Percentiles rank a stretch among this genome's conserved stretches.
phyloP scores from a whole-genome alignment of 2,113 vertebrate genomes.

The Zeus faber region DNA sequence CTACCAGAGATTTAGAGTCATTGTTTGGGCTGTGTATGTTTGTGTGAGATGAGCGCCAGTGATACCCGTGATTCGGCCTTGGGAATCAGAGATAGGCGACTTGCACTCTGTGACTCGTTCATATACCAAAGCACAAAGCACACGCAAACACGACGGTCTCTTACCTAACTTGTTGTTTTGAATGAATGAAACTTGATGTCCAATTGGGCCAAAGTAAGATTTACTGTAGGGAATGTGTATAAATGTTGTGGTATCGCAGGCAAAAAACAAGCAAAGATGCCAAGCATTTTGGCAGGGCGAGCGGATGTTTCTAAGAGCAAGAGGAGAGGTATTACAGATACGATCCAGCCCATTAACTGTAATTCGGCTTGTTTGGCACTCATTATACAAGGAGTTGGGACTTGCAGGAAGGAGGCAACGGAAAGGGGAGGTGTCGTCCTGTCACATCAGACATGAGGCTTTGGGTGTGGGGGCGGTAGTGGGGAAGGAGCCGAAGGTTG shows the following conservation, averaged over 20 bases:
- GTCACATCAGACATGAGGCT: constrained; percentile 56
- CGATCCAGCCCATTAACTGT: constrained; percentile 56
- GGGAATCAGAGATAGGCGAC: constrained; percentile 48
- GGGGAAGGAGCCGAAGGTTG: constrained; percentile 17
- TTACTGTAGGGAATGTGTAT: constrained; percentile 4
- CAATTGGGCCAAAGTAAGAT: constrained; percentile 3
- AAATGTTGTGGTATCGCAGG: too few relatives aligned
- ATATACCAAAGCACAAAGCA: constrained; percentile 13
- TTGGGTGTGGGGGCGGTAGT: neutral
- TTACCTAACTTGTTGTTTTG: constrained; percentile 10
- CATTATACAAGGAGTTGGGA: constrained; percentile 29
- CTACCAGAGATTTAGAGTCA: constrained; percentile 57
- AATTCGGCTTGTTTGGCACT: constrained; percentile 57
- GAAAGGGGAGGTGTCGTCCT: constrained; percentile 67
- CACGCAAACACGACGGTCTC: neutral
- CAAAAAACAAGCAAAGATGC: too few relatives aligned
- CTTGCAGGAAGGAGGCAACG: constrained; percentile 26
- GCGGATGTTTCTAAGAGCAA: constrained; percentile 48
- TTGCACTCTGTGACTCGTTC: constrained; percentile 28
- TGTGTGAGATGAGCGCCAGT: constrained; percentile 55
- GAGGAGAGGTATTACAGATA: constrained; percentile 45
- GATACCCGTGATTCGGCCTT: constrained; percentile 53
- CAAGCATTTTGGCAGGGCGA: constrained; percentile 8
- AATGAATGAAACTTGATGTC: constrained; percentile 10
- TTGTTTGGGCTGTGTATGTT: constrained; percentile 67